phyloP scores from a whole-genome alignment of 2,797 vertebrate genomes.

The Gephyroberyx darwinii region DNA sequence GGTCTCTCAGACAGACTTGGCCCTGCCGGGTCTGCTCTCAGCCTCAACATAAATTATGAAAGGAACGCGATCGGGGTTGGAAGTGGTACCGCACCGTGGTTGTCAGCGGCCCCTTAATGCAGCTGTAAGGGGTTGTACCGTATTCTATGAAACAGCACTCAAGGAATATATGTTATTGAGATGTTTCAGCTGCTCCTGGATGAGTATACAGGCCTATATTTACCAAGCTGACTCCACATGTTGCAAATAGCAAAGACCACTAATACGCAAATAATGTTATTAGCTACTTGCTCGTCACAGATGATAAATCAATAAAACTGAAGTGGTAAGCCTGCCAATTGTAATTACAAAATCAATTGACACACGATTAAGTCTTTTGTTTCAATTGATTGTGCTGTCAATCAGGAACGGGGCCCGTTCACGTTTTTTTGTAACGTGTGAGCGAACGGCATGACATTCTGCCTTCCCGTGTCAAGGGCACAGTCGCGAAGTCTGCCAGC shows the following conservation, averaged over 20 bases:
- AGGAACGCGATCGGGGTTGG: conserved; percentile 43
- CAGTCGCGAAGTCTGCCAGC: conserved; percentile 67
- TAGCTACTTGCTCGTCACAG: conserved; percentile 55
- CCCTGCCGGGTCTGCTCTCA: conserved; percentile 63
- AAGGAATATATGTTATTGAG: conserved; percentile 4
- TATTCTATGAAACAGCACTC: conserved; percentile 27
- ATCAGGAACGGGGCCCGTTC: conserved; percentile 53
- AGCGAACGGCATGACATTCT: conserved; percentile 71
- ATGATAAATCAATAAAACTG: conserved; percentile 66
- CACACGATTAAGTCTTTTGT: conserved; percentile 79
- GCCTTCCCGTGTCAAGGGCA: conserved; percentile 73
- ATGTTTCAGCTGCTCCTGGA: background rate
- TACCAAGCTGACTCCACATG: conserved; percentile 4
- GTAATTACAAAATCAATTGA: conserved; percentile 77
- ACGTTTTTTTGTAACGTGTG: conserved; percentile 50
- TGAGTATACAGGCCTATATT: conserved; percentile 7
- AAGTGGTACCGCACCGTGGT: conserved; percentile 39
- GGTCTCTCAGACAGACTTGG: conserved; percentile 36
- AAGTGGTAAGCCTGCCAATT: conserved; percentile 76
- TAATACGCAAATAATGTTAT: conserved; percentile 55
- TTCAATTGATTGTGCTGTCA: conserved; percentile 76
- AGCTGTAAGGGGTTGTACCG: conserved; percentile 24
- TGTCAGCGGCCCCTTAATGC: conserved; percentile 44
- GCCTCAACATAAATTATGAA: conserved; percentile 61
- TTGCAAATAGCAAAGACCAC: conserved; percentile 16